Base-by-base conservation (phyloP, 2,113 vertebrate genomes). In the Nothoprocta perdicaria region DNA sequence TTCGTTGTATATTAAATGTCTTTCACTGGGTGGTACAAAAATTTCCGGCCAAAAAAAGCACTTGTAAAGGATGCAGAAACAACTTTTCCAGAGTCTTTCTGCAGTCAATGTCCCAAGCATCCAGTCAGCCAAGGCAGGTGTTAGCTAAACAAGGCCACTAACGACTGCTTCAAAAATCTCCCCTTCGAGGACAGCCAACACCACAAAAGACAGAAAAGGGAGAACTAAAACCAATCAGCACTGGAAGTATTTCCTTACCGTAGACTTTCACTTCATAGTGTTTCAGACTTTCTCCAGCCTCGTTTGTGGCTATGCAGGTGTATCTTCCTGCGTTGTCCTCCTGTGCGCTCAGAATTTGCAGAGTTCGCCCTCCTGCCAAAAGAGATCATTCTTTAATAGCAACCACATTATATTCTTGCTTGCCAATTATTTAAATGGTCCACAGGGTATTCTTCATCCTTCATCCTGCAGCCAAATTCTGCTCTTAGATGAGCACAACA, bases 241-340 rank as follows among this genome's bases (percentile, higher is more conserved):
- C 1, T 74, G 9, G 16, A 79, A 19, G 48, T 35, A 38, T 69
- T 93, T 73, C 27, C 99, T 93, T 98, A 99, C 99, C 98, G 94
- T 98, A 98, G 89, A 99, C 98, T 89, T 98, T 99, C 88, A 99
- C 97, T 96, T 99, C 98, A 78, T 99, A 99, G 97, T 99, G 98
- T 94, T 99, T 99, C 46, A 98, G 94, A 50, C 97, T 98, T 89
- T 99, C 98, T 66, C 99, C 99, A 5, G 99, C 99, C 87, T 99
- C 99, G 27, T 99, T 99, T 6, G 98, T 98, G 82, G 99, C 99
- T 66, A 98, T 95, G 80, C 99, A 99, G 9, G 98, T 99, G 7
- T 99, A 99, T 85, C 98, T 98, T 41, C 99, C 99, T 86, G 98
- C 94, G 26, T 98, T 97, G 85, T 98, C 98, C 78, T 98, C 97